Evolutionary conservation across 1,140 invertebrate species (phyloP), one percentile per base, ranked within the genome.

Genomic region (Drosophila chauvacae): DNA sequence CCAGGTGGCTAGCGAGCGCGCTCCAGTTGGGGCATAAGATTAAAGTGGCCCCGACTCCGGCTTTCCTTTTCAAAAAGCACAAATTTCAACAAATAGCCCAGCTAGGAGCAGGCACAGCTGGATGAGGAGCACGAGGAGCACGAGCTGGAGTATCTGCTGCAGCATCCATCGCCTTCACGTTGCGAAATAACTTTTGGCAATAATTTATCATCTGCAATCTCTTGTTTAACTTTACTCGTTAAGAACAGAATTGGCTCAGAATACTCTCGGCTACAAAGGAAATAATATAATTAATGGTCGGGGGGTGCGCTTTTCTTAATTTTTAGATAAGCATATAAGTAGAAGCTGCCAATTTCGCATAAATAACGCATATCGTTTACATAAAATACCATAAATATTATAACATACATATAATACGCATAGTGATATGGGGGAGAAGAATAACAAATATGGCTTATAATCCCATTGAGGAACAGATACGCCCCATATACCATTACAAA

Each of bases 141-240:
- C 3, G 4, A 39, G 35, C 6, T 7, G 18, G 53, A 39, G 35
- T 56, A 56, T 56, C 53, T 56, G 53, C 53, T 23, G 35, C 14
- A 20, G 20, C 53, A 56, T 56, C 53, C 53, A 56, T 56, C 35
- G 51, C 33, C 20, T 39, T 55, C 53, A n/a, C 53, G 53, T 39
- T 55, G 53, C 53, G 20, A 55, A 56, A 56, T 56, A 56, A 56
- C 53, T 56, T 56, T 56, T 26, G 53, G 53, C 53, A 56, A 56
- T 56, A 56, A 56, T 56, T 56, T 56, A 56, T 56, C 53, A 56
- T 56, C 53, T 56, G 53, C 53, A 56, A 56, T 56, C 53, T 56
- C 53, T 56, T 39, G 53, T 56, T 56, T 39, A 56, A 56, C 53
- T 56, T 56, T 56, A 56, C 53, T 56, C 53, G 53, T 56, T 56